Base-by-base conservation (phyloP, 2,113 vertebrate genomes). In the Monopterus albus region DNA sequence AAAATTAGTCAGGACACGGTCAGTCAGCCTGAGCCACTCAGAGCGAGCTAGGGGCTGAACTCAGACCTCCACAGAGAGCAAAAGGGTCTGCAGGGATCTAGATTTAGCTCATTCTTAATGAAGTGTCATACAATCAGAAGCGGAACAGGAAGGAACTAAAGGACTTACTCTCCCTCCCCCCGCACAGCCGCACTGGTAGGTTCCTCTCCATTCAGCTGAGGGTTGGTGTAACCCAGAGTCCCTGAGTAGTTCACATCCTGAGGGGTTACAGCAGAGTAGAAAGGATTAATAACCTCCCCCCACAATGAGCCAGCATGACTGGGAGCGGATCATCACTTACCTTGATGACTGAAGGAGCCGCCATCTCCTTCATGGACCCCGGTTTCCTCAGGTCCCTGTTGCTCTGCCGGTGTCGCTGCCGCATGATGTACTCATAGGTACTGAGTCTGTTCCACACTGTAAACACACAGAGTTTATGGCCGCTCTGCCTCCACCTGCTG, bases 391-490 rank as follows among this genome's bases (percentile, higher is more conserved):
- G 33, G 58, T 92, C 92, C 56, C 92, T 93, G 29, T 95, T n/a
- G n/a, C n/a, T 94, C 72, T 93, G 94, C 33, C 94, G 94, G 58
- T 96, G 95, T 13, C 96, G 95, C 86, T 96, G 96, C 17, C 94
- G 94, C 75, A 98, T 93, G 15, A 98, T 96, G 87, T 98, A 99
- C 81, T 98, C 96, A 1, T 97, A 98, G 0, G 97, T 99, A 39
- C 95, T 98, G 73, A 99, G 90, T 60, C 95, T 94, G 92, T 98
- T 96, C 96, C 96, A 97, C 94, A 98, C 97, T 99, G 52, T 0
- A 62, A 28, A n/a, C n/a, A n/a, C n/a, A n/a, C n/a, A n/a, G n/a
- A n/a, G n/a, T n/a, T n/a, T n/a, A n/a, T n/a, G n/a, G n/a, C n/a
- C n/a, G n/a, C n/a, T n/a, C n/a, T n/a, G n/a, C n/a, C n/a, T n/a